Evolutionary conservation across 2,888 invertebrate genomes (phyloP).

Genomic region (Anarsia innoxiella): DNA sequence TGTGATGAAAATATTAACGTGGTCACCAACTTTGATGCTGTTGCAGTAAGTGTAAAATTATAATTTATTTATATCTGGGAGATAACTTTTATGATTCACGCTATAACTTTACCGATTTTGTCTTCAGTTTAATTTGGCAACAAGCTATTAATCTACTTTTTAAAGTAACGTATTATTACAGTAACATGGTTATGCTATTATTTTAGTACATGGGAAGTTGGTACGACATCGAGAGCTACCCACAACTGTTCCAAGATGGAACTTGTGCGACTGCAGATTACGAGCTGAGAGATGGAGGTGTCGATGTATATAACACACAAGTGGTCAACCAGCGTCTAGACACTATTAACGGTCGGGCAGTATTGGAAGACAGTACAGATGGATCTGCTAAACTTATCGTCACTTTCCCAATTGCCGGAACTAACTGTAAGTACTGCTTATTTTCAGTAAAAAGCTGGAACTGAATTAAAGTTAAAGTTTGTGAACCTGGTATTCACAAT

Average conservation of each 20-base stretch:
- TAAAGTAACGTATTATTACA: no score
- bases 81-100: no score
- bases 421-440: constrained; percentile 27
- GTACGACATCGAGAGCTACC: constrained; percentile 45
- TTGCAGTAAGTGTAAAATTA: constrained; percentile 2
- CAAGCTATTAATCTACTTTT: no score
- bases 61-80: no score
- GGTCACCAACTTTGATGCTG: constrained; percentile 31
- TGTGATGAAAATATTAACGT: constrained; percentile 36
- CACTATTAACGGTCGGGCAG: constrained; percentile 39
- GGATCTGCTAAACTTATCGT: constrained; percentile 76
- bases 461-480: no score
- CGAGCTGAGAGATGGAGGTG: constrained; percentile 22
- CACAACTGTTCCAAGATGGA: constrained; percentile 38
- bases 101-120: no score
- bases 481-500: no score
- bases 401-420: constrained; percentile 73
- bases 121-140: no score
- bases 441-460: no score
- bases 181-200: no score
- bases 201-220: constrained; percentile 41
- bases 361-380: constrained; percentile 57
- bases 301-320: constrained; percentile 36
- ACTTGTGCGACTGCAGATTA: constrained; percentile 43
- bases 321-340: constrained; percentile 36